Conservation (phyloP, 2,113 vertebrate genomes). For the Peromyscus californicus region DNA sequence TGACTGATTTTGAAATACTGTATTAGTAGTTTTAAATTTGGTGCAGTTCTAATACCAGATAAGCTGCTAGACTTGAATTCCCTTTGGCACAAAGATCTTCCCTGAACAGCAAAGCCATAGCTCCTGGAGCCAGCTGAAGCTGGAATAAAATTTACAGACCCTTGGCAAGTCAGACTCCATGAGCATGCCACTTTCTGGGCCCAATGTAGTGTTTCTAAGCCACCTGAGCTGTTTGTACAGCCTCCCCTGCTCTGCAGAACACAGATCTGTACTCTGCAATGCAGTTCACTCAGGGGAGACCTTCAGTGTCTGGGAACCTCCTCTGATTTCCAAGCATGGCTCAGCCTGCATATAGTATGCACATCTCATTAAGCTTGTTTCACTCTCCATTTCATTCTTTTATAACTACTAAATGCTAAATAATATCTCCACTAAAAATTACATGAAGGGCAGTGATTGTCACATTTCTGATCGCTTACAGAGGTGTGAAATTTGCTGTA, state of each 20-base stretch:
- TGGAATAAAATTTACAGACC: background rate
- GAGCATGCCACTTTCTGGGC: background rate
- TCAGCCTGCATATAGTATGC: background rate
- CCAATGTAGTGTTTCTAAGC: background rate
- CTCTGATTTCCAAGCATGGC: background rate
- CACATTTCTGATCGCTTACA: background rate
- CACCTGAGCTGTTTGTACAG: background rate
- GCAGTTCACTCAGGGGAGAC: too few species aligned
- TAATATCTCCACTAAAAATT: background rate
- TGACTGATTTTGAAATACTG: background rate
- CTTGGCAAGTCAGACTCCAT: background rate
- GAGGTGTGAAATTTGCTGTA: background rate
- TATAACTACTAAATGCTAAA: slow-evolving; percentile 25
- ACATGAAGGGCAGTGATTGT: background rate
- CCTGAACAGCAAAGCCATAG: background rate
- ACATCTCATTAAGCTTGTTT: background rate
- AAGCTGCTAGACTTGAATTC: slow-evolving; percentile 29
- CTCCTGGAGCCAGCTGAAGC: slow-evolving; percentile 28
- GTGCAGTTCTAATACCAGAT: background rate
- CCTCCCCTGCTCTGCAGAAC: background rate
- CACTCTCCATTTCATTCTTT: background rate
- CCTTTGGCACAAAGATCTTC: background rate
- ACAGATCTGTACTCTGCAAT: background rate
- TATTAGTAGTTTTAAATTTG: background rate
- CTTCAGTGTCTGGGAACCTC: background rate